Conservation (phyloP, 2,113 vertebrate genomes). For the Ailurus styani region DNA sequence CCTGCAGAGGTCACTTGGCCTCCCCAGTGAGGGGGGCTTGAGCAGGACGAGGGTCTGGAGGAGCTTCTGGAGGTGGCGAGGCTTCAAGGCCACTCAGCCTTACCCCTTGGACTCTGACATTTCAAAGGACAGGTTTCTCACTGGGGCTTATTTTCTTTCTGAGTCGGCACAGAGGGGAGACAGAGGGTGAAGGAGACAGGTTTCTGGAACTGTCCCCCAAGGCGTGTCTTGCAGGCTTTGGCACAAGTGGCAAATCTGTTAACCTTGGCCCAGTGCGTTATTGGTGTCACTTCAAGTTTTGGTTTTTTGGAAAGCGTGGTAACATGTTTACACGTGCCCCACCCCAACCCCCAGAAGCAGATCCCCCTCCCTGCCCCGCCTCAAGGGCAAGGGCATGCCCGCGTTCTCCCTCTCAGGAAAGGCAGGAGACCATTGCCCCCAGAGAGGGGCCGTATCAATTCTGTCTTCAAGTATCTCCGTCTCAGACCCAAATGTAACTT, state of each 20-base stretch:
- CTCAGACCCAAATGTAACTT: constrained; percentile 27
- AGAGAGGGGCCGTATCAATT: background rate
- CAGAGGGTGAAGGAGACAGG: background rate
- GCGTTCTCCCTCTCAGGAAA: background rate
- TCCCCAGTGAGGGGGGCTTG: background rate
- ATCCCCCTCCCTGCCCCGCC: background rate
- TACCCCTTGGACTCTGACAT: background rate
- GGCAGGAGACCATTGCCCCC: background rate
- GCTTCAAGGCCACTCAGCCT: background rate
- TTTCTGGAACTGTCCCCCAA: background rate
- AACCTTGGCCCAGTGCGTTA: rapidly evolving
- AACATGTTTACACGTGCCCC: background rate
- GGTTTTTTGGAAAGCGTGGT: background rate
- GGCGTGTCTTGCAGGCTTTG: background rate
- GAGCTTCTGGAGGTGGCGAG: background rate
- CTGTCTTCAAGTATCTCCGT: background rate
- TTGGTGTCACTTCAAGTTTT: background rate
- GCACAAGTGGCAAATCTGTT: background rate
- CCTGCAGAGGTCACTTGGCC: background rate
- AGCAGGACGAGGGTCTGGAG: background rate
- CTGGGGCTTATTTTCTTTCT: background rate
- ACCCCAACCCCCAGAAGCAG: background rate
- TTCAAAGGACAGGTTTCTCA: background rate
- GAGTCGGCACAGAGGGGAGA: background rate
- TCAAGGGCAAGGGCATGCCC: too few species aligned